These are phyloP conservation scores for Axis porcinus DNA, from an alignment of 2,113 vertebrate species.

Conservation along the genomic window DNA sequence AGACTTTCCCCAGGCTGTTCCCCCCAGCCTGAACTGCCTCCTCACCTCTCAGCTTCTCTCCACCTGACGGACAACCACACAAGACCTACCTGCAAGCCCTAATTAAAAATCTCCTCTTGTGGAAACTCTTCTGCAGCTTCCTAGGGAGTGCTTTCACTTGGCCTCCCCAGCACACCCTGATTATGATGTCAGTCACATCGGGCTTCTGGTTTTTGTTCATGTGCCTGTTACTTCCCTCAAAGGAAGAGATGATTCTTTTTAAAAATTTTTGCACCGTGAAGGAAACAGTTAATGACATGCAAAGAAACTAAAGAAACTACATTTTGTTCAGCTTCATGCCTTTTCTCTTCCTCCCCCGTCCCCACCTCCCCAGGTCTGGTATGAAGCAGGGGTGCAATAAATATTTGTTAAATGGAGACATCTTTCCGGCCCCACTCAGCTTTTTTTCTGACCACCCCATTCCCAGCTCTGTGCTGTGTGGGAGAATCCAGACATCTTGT, in stretches of 20 bases:
- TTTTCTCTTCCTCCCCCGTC: not conserved
- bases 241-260: not conserved
- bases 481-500: constrained; percentile 49
- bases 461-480: not conserved
- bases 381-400: not conserved
- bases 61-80: not conserved
- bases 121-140: not conserved
- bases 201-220: not conserved
- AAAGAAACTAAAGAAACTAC: constrained; percentile 25
- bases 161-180: too few relatives aligned
- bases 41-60: not conserved
- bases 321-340: not conserved
- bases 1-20: not conserved
- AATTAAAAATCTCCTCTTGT: not conserved
- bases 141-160: not conserved
- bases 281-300: not conserved
- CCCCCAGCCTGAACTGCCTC: not conserved
- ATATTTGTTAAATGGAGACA: not conserved
- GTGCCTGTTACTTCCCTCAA: not conserved
- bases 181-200: not conserved
- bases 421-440: not conserved
- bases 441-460: not conserved
- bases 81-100: not conserved
- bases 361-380: not conserved
- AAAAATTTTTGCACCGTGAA: not conserved